These are phyloP conservation scores for Synergus laeviventris DNA, from an alignment of 2,888 invertebrate species.

Conservation along the genomic window DNA sequence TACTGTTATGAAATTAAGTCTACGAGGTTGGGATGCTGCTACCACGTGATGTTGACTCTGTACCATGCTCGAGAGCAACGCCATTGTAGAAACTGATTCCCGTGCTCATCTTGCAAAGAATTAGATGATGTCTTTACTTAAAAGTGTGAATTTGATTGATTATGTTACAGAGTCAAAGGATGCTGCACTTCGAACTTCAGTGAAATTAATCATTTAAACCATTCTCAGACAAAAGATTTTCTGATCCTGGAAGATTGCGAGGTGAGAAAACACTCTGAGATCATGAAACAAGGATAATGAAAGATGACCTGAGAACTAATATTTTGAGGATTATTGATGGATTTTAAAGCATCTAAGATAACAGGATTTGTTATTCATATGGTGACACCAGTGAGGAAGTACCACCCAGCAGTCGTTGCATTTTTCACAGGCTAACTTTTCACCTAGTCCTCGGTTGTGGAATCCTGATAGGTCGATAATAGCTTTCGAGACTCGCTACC, in stretches of 20 bases:
- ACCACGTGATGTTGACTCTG: slow-evolving; percentile 33
- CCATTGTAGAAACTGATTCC: slow-evolving; percentile 10
- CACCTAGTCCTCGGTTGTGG: not conserved
- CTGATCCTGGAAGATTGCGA: not conserved
- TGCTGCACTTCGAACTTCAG: not conserved
- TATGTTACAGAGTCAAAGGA: slow-evolving; percentile 1
- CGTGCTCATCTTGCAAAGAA: not conserved
- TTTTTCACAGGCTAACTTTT: slow-evolving; percentile 30
- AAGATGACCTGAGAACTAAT: not conserved
- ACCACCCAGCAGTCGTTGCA: not conserved
- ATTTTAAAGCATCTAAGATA: slow-evolving; percentile 8
- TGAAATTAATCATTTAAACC: not conserved
- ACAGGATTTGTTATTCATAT: slow-evolving; percentile 11
- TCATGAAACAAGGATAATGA: not conserved
- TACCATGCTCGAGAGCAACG: slow-evolving; percentile 16
- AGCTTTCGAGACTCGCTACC: slow-evolving; percentile 4
- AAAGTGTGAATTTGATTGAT: not conserved
- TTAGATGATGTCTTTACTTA: not conserved
- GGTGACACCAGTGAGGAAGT: not conserved
- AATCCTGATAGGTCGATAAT: slow-evolving; percentile 17
- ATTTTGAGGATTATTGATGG: not conserved
- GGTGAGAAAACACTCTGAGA: not conserved
- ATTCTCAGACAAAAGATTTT: not conserved
- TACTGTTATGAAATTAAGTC: not conserved
- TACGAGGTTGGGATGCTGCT: slow-evolving; percentile 1